A percentile compares a stretch with the other conserved stretches of the same genome.
Conservation (phyloP, 2,113 vertebrate genomes). For the Meleagris gallopavo region DNA sequence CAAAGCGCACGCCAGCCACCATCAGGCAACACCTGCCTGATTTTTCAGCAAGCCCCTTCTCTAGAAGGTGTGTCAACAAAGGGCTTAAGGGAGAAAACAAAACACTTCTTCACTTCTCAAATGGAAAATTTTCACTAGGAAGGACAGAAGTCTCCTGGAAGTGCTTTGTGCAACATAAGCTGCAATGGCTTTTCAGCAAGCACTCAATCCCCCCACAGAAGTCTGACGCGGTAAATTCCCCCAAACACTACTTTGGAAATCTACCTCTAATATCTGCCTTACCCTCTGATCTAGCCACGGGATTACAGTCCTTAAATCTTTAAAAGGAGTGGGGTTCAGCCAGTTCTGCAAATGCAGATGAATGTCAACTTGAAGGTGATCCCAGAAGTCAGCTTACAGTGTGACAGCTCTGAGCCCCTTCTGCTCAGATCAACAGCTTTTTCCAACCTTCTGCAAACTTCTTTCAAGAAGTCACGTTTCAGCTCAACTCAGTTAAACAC, state of each 20-base stretch:
- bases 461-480: conserved; percentile 32
- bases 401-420: background rate
- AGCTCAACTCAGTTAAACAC: background rate
- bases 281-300: background rate
- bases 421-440: conserved; percentile 42
- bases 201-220: background rate
- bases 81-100: conserved; percentile 7
- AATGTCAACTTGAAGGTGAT: conserved; percentile 47
- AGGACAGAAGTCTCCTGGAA: background rate
- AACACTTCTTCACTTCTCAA: background rate
- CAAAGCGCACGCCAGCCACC: conserved; percentile 64
- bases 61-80: conserved; percentile 57
- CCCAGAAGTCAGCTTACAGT: background rate
- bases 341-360: background rate
- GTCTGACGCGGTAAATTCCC: background rate
- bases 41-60: conserved; percentile 53
- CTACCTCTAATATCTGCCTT: background rate
- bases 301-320: conserved; percentile 2
- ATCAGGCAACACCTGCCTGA: conserved; percentile 76
- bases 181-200: background rate
- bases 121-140: background rate
- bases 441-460: conserved; percentile 17
- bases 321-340: conserved; percentile 34
- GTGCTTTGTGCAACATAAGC: background rate
- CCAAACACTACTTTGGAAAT: background rate